These are phyloP conservation scores for Pteronura brasiliensis DNA, from an alignment of 2,113 vertebrate genomes.

Conservation along the genomic window DNA sequence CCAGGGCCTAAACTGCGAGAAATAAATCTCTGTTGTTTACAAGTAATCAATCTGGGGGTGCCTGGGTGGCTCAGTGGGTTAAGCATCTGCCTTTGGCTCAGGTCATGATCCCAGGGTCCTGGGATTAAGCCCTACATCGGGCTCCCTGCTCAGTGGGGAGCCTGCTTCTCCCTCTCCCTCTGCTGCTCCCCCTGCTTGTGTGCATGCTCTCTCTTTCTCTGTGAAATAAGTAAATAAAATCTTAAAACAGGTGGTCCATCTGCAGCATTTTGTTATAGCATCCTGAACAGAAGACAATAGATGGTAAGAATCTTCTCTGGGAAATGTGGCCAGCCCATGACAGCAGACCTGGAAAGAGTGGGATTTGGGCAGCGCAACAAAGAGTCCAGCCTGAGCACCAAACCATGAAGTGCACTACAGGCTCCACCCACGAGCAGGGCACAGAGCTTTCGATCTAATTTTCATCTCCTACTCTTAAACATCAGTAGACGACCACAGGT, in stretches of 20 bases:
- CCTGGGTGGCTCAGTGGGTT: no score
- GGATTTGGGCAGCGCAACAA: neutral
- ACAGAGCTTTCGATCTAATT: neutral
- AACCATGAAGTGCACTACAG: no score
- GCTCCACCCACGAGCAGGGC: neutral
- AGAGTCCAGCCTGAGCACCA: neutral
- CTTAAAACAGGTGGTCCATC: neutral
- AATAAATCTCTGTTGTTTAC: neutral
- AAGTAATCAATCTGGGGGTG: neutral
- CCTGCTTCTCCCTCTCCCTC: no score
- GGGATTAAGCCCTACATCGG: no score
- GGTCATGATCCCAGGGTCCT: no score
- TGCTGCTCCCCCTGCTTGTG: no score
- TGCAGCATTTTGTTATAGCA: neutral
- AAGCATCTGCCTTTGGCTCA: no score
- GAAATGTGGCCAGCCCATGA: neutral
- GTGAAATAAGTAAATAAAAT: no score
- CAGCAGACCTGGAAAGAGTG: neutral
- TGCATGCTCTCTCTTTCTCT: no score
- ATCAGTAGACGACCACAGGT: neutral
- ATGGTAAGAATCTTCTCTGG: neutral
- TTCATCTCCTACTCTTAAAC: neutral
- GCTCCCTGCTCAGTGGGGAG: no score
- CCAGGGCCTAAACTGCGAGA: neutral
- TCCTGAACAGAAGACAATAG: neutral